Base-by-base conservation (phyloP, 64 coral and sea anemone species). In the Stylophora pistillata region DNA sequence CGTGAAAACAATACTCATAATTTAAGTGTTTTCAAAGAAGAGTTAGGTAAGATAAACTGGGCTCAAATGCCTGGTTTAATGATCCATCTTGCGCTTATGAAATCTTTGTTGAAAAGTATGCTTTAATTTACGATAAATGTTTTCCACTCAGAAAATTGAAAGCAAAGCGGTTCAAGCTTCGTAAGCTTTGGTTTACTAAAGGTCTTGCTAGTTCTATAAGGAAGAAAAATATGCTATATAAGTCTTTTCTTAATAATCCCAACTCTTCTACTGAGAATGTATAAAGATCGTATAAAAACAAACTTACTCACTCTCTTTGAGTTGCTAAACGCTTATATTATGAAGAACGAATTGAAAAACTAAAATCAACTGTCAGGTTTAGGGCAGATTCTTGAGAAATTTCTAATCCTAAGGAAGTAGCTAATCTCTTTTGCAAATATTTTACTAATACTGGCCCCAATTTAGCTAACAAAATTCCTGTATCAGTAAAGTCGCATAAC, bases 381-480 rank as follows among this genome's bases (percentile, higher is more conserved):
- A 78, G 64, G 34, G 11, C 76, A 77, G 14, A 72, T 31, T n/a
- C 63, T 73, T n/a, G 66, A 59, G 79, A 91, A 84, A 91, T 91
- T 34, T 73, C 61, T 58, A 70, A 91, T 73, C 80, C 89, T 41
- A 91, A 74, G 29, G 55, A 91, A 58, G 85, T 75, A 58, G 78
- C 89, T n/a, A n/a, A n/a, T n/a, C n/a, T n/a, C n/a, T n/a, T n/a
- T n/a, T n/a, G n/a, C n/a, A n/a, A n/a, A n/a, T 84, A 84, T 65
- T 89, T 78, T 58, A 89, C 87, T 52, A 89, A 77, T 15, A 72
- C 77, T n/a, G n/a, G n/a, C n/a, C n/a, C n/a, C n/a, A n/a, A n/a
- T n/a, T n/a, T n/a, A n/a, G n/a, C n/a, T n/a, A n/a, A n/a, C n/a
- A n/a, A 69, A 70, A 53, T 68, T 41, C 86, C 28, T 32, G 31